Percentiles rank a stretch among this genome's conserved stretches.
Conservation (phyloP, 2,888 invertebrate genomes). For the Auanema freiburgensis region DNA sequence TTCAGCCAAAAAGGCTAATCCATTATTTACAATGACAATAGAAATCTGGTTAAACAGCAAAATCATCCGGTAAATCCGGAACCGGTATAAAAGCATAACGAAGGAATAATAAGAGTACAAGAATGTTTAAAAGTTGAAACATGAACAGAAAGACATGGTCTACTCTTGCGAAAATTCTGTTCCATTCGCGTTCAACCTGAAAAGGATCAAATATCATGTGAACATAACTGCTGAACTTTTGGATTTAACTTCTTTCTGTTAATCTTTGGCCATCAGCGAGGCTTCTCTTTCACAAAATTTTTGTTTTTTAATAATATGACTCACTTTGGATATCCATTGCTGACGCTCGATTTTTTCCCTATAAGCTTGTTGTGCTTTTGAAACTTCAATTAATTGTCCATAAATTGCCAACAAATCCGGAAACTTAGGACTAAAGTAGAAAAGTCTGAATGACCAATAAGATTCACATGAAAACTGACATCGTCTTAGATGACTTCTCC, state of each 20-base stretch:
- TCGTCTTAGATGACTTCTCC: constrained; percentile 15
- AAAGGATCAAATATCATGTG: constrained; percentile 14
- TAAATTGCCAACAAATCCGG: constrained; percentile 42
- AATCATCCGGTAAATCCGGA: constrained; percentile 53
- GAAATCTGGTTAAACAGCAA: constrained; percentile 27
- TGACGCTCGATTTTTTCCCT: constrained; percentile 45
- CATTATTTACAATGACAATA: constrained; percentile 5
- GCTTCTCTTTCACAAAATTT: background rate
- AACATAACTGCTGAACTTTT: background rate
- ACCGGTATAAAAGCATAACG: constrained; percentile 55
- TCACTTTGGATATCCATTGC: constrained; percentile 15
- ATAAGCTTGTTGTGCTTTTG: constrained; percentile 47
- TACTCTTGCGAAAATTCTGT: constrained; percentile 53
- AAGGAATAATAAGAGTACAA: constrained; percentile 54
- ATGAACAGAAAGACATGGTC: constrained; percentile 58
- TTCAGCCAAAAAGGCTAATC: background rate
- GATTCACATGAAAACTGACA: constrained; percentile 1
- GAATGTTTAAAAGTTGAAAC: constrained; percentile 56
- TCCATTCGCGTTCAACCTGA: constrained; percentile 61
- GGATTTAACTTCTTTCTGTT: background rate
- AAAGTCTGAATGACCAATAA: too few species aligned
- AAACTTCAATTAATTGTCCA: constrained; percentile 46
- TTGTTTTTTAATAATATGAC: constrained; percentile 1
- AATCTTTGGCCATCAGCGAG: too few species aligned
- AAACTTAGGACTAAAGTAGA: constrained; percentile 36